Evolutionary conservation across 2,113 vertebrate species (phyloP).

Genomic region (Hemiscyllium ocellatum): DNA sequence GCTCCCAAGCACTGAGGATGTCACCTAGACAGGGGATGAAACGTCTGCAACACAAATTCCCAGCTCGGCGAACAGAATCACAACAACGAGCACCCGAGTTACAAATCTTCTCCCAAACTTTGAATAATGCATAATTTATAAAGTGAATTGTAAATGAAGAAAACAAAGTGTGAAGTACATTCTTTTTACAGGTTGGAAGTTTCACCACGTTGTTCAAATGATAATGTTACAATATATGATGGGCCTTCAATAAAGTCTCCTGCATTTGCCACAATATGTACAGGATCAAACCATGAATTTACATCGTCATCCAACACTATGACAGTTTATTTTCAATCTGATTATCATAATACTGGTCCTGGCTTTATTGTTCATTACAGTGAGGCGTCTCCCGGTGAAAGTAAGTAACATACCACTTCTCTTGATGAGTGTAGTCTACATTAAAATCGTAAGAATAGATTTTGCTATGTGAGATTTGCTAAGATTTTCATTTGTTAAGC

Average conservation of each 20-base stretch:
- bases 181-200: slow-evolving; percentile 60
- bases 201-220: slow-evolving; percentile 64
- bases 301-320: slow-evolving; percentile 52
- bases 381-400: slow-evolving; percentile 35
- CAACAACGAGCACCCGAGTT: too few species aligned
- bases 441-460: neutral
- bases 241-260: slow-evolving; percentile 52
- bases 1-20: too few species aligned
- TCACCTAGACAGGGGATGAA: too few species aligned
- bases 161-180: neutral
- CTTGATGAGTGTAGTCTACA: too few species aligned
- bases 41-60: too few species aligned
- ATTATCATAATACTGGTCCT: neutral
- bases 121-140: neutral
- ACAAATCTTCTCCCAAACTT: too few species aligned
- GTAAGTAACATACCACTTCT: neutral
- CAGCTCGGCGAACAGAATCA: too few species aligned
- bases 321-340: slow-evolving; percentile 49
- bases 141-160: neutral
- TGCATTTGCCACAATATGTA: slow-evolving; percentile 47
- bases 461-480: neutral
- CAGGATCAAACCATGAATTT: neutral
- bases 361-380: slow-evolving; percentile 50
- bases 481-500: neutral
- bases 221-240: slow-evolving; percentile 66